Conservation (phyloP, 2,797 vertebrate genomes). For the Crenuchus spilurus region DNA sequence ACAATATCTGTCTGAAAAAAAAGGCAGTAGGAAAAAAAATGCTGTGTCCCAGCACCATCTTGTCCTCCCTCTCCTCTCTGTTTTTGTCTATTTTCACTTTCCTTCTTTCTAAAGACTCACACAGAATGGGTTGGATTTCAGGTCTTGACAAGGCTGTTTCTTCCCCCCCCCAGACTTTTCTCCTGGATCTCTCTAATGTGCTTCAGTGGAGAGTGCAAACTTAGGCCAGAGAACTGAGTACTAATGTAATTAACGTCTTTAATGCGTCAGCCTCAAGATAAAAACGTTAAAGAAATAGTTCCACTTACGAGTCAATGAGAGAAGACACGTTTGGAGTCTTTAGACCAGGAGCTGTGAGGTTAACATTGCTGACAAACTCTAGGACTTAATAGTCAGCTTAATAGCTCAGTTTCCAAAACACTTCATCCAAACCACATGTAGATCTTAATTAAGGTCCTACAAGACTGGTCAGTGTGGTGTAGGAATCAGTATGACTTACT, state of each 20-base stretch:
- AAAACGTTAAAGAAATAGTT: too few species aligned
- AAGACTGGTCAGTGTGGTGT: too few species aligned
- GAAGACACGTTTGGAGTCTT: too few species aligned
- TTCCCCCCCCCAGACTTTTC: too few species aligned
- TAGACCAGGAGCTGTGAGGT: too few species aligned
- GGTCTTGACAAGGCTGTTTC: conserved; percentile 14
- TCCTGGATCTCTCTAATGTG: conserved; percentile 1
- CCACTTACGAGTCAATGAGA: too few species aligned
- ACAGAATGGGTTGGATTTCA: conserved; percentile 26
- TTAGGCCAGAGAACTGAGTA: background rate
- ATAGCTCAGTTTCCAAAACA: too few species aligned
- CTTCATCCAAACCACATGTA: too few species aligned
- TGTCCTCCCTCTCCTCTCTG: conserved; percentile 34
- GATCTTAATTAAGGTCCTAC: too few species aligned
- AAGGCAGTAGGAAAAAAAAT: conserved; percentile 4
- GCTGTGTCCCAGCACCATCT: conserved; percentile 47
- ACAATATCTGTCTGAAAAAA: conserved; percentile 54
- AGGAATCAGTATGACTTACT: too few species aligned
- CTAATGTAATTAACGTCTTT: conserved; percentile 3
- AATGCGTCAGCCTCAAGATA: background rate
- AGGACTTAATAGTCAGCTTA: too few species aligned
- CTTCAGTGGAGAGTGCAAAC: background rate
- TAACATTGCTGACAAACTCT: too few species aligned
- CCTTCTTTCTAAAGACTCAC: conserved; percentile 17
- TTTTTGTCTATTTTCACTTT: conserved; percentile 42